A percentile compares a stretch with the other conserved stretches of the same genome.
These are phyloP conservation scores for Oreonectes daqikongensis DNA, from an alignment of 2,797 vertebrate genomes.

Conservation along the genomic window DNA sequence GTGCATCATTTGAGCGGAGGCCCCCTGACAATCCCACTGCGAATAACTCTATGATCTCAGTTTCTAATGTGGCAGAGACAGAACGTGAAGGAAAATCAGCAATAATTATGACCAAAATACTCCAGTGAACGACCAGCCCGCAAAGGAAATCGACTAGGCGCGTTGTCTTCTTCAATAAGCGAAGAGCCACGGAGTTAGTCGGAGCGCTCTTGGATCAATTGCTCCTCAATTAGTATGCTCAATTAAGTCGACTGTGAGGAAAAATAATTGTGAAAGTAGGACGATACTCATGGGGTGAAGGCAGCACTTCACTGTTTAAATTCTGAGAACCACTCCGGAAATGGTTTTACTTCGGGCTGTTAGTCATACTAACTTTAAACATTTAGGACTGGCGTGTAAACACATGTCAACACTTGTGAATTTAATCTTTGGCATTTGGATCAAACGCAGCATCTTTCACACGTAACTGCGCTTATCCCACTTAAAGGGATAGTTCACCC, in stretches of 20 bases:
- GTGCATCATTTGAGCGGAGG: slow-evolving; percentile 36
- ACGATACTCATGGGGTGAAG: not conserved
- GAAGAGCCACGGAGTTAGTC: slow-evolving; percentile 9
- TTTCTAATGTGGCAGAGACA: slow-evolving; percentile 35
- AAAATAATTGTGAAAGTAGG: slow-evolving; percentile 22
- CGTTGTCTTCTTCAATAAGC: slow-evolving; percentile 40
- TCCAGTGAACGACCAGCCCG: slow-evolving; percentile 27
- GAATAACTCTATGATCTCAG: slow-evolving; percentile 44
- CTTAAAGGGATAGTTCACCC: not conserved
- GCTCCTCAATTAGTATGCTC: slow-evolving; percentile 50
- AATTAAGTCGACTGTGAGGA: slow-evolving; percentile 38
- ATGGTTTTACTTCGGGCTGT: not conserved
- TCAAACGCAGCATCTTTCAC: slow-evolving; percentile 10
- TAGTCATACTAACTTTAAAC: not conserved
- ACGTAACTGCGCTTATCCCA: slow-evolving; percentile 29
- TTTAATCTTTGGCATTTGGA: not conserved
- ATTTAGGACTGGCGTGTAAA: not conserved
- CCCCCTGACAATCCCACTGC: slow-evolving; percentile 29
- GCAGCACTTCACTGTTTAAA: not conserved
- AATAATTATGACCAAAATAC: slow-evolving; percentile 48
- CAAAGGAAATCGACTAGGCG: slow-evolving; percentile 21
- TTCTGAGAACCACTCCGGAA: not conserved
- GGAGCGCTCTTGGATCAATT: slow-evolving; percentile 50
- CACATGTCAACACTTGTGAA: slow-evolving; percentile 11
- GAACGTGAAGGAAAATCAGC: slow-evolving; percentile 32